Evolutionary conservation across 2,113 vertebrate species (phyloP).

Genomic region (Callionymus lyra): DNA sequence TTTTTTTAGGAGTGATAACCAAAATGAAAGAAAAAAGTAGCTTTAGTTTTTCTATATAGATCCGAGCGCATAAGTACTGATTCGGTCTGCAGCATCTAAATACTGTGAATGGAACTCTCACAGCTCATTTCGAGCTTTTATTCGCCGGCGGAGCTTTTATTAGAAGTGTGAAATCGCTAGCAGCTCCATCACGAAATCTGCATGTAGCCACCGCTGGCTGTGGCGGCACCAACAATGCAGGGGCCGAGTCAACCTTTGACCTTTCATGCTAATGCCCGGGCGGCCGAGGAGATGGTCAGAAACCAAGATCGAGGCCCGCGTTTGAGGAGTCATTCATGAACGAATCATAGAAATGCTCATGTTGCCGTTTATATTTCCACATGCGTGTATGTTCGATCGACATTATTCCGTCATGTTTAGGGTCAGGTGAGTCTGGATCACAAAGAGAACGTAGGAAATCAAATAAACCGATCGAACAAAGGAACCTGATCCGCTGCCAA

Average conservation of each 20-base stretch:
- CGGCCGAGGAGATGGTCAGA: constrained; percentile 34
- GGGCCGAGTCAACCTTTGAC: constrained; percentile 38
- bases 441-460: too few relatives aligned
- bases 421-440: too few relatives aligned
- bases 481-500: too few relatives aligned
- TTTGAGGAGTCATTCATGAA: background rate
- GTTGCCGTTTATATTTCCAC: too few relatives aligned
- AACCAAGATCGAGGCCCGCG: constrained; percentile 3
- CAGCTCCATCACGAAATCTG: constrained; percentile 33
- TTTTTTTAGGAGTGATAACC: too few relatives aligned
- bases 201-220: constrained; percentile 28
- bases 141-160: constrained; percentile 42
- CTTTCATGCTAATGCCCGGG: constrained; percentile 46
- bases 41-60: too few relatives aligned
- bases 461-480: too few relatives aligned
- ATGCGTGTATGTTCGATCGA: background rate
- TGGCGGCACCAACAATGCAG: constrained; percentile 39
- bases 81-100: too few relatives aligned
- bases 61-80: too few relatives aligned
- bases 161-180: constrained; percentile 46
- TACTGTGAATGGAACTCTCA: constrained; percentile 21
- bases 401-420: too few relatives aligned
- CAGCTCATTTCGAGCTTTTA: constrained; percentile 33
- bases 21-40: too few relatives aligned
- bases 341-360: background rate